A percentile compares a stretch with the other conserved stretches of the same genome.
phyloP scores from a whole-genome alignment of 2,797 vertebrate species.

The Tokudaia tokunoshimensis region DNA sequence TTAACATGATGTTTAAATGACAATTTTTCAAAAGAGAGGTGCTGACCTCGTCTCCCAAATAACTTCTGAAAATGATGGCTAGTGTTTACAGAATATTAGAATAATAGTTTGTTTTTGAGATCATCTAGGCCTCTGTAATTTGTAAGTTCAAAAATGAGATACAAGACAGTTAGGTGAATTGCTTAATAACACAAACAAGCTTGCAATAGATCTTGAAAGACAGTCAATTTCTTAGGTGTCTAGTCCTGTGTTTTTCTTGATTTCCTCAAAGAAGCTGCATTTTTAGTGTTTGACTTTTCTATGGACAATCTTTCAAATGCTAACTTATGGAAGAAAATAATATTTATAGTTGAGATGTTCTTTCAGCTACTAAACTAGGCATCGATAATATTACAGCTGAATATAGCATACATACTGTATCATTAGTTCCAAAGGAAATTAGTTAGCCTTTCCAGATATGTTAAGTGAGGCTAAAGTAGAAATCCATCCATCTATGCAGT shows the following conservation, averaged over 20 bases:
- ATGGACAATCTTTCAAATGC: background rate
- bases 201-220: background rate
- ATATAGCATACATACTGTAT: background rate
- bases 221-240: background rate
- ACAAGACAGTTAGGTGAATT: background rate
- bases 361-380: background rate
- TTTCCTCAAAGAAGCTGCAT: background rate
- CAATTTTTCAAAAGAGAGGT: constrained; percentile 13
- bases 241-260: background rate
- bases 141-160: constrained; percentile 9
- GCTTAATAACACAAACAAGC: background rate
- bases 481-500: background rate
- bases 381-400: background rate
- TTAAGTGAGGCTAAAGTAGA: constrained; percentile 35
- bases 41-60: background rate
- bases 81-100: constrained; percentile 6
- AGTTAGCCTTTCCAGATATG: background rate
- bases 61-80: constrained; percentile 7
- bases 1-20: background rate
- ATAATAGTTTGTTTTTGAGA: background rate
- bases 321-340: constrained; percentile 13
- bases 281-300: constrained; percentile 8
- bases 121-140: background rate
- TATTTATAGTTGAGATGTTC: background rate
- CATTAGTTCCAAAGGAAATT: background rate